Percentiles rank a stretch among this genome's conserved stretches.
phyloP scores from a whole-genome alignment of 2,797 vertebrate genomes.

The Crypturellus tataupa region DNA sequence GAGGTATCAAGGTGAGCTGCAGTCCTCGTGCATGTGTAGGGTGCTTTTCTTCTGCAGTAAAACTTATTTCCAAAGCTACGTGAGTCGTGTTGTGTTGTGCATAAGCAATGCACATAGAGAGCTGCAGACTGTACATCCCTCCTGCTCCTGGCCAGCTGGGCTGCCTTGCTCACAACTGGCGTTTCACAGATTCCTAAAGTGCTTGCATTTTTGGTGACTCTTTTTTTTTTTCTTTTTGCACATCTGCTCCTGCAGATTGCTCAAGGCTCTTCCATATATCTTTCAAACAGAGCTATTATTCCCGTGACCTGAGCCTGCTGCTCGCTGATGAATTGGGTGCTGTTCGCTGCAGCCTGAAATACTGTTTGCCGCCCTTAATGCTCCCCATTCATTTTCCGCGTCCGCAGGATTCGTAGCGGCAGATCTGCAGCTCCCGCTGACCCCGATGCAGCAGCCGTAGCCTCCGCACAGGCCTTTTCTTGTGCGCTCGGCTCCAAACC shows the following conservation, averaged over 20 bases:
- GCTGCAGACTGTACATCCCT: not conserved
- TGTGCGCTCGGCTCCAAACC: slow-evolving; percentile 50
- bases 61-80: not conserved
- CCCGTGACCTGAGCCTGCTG: not conserved
- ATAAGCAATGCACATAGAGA: fast-evolving
- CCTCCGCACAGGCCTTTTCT: slow-evolving; percentile 64
- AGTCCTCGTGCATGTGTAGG: not conserved
- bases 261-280: slow-evolving; percentile 17
- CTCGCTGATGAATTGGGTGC: slow-evolving; percentile 38
- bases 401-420: slow-evolving; percentile 32
- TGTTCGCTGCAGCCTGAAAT: slow-evolving; percentile 47
- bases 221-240: not conserved
- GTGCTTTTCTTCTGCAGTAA: not conserved
- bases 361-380: slow-evolving; percentile 41
- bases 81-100: not conserved
- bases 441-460: slow-evolving; percentile 48
- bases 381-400: slow-evolving; percentile 53
- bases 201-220: not conserved
- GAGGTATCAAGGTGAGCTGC: not conserved
- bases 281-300: slow-evolving; percentile 53
- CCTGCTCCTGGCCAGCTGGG: fast-evolving
- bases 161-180: fast-evolving
- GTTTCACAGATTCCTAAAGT: not conserved
- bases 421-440: slow-evolving; percentile 62
- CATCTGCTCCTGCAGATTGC: slow-evolving; percentile 15